Evolutionary conservation across 1,140 invertebrate genomes (phyloP).

Genomic region (Microplitis demolitor): DNA sequence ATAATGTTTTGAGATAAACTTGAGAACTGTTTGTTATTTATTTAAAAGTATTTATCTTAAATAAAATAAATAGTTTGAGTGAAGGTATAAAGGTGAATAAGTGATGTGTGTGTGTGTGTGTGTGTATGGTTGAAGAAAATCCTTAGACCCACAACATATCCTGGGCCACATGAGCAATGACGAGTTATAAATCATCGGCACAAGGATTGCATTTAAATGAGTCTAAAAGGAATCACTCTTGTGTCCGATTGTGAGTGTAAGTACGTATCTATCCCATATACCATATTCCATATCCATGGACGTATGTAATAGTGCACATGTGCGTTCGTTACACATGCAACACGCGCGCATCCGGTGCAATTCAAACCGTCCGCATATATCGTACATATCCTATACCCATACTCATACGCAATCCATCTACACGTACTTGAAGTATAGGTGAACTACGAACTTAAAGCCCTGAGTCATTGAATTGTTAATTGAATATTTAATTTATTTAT

Average conservation of each 20-base stretch:
- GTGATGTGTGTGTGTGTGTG: not conserved
- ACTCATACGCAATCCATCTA: not conserved
- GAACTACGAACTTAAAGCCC: constrained; percentile 12
- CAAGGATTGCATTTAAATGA: constrained; percentile 58
- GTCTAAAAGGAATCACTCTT: constrained; percentile 7
- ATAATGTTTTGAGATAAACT: no score
- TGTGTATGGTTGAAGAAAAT: not conserved
- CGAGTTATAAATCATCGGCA: constrained; percentile 56
- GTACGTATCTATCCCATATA: not conserved
- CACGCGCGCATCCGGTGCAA: constrained; percentile 53
- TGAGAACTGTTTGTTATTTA: no score
- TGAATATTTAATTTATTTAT: not conserved
- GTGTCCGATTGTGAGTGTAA: constrained; percentile 6
- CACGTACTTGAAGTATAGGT: not conserved
- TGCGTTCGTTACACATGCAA: constrained; percentile 54
- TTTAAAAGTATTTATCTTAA: no score
- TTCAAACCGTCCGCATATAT: not conserved
- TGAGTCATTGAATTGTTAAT: constrained; percentile 10
- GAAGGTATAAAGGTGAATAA: no score
- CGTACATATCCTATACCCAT: not conserved
- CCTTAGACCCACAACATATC: not conserved
- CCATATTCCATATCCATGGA: not conserved
- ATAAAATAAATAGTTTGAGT: no score
- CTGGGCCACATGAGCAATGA: constrained; percentile 45
- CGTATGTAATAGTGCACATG: not conserved